A percentile compares a stretch with the other conserved stretches of the same genome.
phyloP scores from a whole-genome alignment of 2,888 invertebrate genomes.

The Zelleria hepariella region DNA sequence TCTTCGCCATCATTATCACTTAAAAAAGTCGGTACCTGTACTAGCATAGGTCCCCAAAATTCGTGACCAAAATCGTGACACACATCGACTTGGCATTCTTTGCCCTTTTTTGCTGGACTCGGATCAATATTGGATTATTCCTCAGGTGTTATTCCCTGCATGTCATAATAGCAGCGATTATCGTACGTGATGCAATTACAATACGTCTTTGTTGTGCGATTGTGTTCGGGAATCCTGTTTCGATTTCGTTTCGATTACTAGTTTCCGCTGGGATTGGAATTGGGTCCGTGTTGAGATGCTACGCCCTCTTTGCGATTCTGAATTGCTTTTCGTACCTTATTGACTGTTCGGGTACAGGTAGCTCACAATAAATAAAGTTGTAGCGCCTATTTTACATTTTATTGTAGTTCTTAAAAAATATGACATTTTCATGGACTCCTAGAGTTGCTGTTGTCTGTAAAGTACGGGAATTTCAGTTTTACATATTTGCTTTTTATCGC shows the following conservation, averaged over 20 bases:
- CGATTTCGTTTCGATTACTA: constrained; percentile 60
- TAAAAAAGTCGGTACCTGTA: too few species aligned
- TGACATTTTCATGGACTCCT: too few species aligned
- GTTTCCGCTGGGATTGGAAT: constrained; percentile 49
- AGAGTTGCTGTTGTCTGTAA: too few species aligned
- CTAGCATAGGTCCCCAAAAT: too few species aligned
- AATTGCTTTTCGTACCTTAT: constrained; percentile 17
- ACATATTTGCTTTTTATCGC: too few species aligned
- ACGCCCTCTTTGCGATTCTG: constrained; percentile 44
- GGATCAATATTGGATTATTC: constrained; percentile 8
- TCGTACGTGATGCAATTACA: constrained; percentile 70
- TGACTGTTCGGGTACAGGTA: neutral
- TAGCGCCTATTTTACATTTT: neutral
- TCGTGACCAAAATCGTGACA: too few species aligned
- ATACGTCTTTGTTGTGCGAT: constrained; percentile 34
- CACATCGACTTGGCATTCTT: too few species aligned
- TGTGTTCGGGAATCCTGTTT: constrained; percentile 32
- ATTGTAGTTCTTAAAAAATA: neutral
- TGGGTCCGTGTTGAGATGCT: constrained; percentile 37
- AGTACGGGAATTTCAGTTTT: too few species aligned
- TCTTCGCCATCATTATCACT: too few species aligned
- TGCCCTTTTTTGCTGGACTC: constrained; percentile 8
- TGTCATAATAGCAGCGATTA: constrained; percentile 69
- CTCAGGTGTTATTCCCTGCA: constrained; percentile 65
- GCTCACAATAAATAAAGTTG: neutral